Conservation (phyloP, 2,113 vertebrate species). For the Gadus macrocephalus region DNA sequence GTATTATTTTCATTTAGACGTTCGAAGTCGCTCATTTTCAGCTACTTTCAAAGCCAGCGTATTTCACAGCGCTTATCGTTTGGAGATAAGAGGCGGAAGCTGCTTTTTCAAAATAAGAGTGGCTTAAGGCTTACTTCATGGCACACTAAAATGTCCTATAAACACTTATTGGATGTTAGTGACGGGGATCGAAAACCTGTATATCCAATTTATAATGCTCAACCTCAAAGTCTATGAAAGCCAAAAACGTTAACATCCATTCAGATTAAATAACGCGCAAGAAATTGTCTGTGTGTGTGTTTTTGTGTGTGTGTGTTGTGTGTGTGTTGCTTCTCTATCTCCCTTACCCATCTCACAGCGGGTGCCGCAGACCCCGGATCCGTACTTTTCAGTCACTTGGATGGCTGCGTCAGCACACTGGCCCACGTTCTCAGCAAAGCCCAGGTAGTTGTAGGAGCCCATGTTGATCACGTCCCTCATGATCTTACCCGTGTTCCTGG, state of each 20-base stretch:
- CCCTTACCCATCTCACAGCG: conserved; percentile 90
- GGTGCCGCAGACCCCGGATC: conserved; percentile 86
- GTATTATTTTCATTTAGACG: too few species aligned
- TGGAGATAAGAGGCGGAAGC: too few species aligned
- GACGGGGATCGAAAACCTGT: too few species aligned
- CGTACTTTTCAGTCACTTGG: conserved; percentile 76
- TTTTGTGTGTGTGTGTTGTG: neutral
- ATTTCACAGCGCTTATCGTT: too few species aligned
- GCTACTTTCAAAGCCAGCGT: too few species aligned
- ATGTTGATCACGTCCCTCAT: conserved; percentile 93
- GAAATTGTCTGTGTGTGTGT: neutral
- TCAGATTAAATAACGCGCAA: neutral
- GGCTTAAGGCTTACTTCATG: too few species aligned
- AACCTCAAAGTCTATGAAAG: too few species aligned
- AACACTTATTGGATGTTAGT: too few species aligned
- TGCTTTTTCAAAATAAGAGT: too few species aligned
- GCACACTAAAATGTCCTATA: too few species aligned
- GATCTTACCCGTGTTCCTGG: conserved; percentile 86
- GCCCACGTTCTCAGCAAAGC: conserved; percentile 87
- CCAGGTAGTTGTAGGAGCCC: conserved; percentile 98
- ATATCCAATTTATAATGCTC: too few species aligned
- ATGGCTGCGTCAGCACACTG: conserved; percentile 80
- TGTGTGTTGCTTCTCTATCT: neutral
- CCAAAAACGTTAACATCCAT: neutral
- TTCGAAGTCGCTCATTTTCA: too few species aligned